Evolutionary conservation across 92 coral and sea anemone species (phyloP).

Genomic region (Chrysogorgia sp.): DNA sequence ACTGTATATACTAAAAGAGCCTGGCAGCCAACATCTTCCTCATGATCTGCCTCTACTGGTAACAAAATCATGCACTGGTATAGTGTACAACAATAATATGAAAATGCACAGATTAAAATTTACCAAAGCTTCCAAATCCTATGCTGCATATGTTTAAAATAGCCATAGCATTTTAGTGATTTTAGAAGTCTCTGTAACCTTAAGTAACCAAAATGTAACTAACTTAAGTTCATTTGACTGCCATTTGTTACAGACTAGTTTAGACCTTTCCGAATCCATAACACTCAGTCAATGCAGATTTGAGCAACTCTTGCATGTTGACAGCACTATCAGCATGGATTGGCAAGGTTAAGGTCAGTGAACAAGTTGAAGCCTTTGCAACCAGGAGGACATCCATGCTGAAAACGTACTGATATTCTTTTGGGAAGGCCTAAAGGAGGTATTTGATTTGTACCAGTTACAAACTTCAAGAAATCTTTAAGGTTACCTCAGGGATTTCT

Average conservation of each 20-base stretch:
- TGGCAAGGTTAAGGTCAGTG: constrained; percentile 15
- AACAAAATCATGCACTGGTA: too few relatives aligned
- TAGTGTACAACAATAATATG: too few relatives aligned
- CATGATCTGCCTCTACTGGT: too few relatives aligned
- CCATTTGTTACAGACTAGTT: neutral
- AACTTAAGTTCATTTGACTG: too few relatives aligned
- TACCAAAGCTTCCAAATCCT: too few relatives aligned
- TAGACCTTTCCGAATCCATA: constrained; percentile 42
- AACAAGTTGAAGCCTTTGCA: constrained; percentile 38
- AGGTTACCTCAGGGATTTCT: constrained; percentile 18
- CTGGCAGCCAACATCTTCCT: too few relatives aligned
- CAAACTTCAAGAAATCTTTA: constrained; percentile 27
- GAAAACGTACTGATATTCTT: constrained; percentile 30
- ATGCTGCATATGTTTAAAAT: too few relatives aligned
- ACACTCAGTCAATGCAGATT: constrained; percentile 32
- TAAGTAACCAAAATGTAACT: too few relatives aligned
- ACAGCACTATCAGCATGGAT: constrained; percentile 31
- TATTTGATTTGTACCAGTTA: constrained; percentile 19
- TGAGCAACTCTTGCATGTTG: constrained; percentile 32
- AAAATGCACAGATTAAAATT: too few relatives aligned
- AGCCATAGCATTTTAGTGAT: too few relatives aligned
- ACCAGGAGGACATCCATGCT: constrained; percentile 35
- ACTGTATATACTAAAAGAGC: too few relatives aligned
- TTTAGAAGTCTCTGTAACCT: too few relatives aligned
- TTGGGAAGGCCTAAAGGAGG: constrained; percentile 25